Base-by-base conservation (phyloP, 2,113 vertebrate species). In the Theropithecus gelada region DNA sequence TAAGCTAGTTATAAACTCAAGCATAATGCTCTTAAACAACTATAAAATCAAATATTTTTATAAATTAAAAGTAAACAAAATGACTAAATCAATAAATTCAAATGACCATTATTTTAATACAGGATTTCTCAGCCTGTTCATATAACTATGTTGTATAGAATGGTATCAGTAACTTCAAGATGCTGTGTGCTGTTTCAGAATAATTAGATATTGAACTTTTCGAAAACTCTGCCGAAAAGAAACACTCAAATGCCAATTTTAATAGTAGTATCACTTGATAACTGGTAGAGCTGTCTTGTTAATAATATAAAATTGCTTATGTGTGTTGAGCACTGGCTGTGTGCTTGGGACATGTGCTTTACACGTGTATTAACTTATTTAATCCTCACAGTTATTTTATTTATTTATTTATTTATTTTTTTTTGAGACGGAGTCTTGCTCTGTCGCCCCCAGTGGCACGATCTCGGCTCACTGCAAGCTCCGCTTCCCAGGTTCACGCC, bases 11-110 rank as follows among this genome's bases (percentile, higher is more conserved):
- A 88, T 88, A 88, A 93, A 86, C 48, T 95, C 57, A 90, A 93
- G 35, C 85, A 85, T 61, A 50, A 32, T 75, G 40, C 75, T 93
- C 40, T 82, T 88, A 25, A 66, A 88, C 25, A 88, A 45, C 70
- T 89, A n/a, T 85, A 68, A 87, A 90, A 43, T 16, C 45, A 90
- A 59, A 27, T 76, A 59, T 75, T 81, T 90, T 81, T 93, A 90
- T 48, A 76, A 97, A 68, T 59, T 92, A 73, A 92, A 59, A 72
- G 27, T 93, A 81, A 90, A 43, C 87, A 90, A 82, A 90, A 95
- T 66, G 87, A 90, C 17, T 23, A 59, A 57, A 82, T 66, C 35
- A 32, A 64, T 85, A 64, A 78, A 59, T 59, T 95, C 66, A 75
- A 32, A 59, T 82, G 90, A 80, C 76, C 35, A 5, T 66, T 96